phyloP scores from a whole-genome alignment of 2,113 vertebrate species.

The Pleuronectes platessa region DNA sequence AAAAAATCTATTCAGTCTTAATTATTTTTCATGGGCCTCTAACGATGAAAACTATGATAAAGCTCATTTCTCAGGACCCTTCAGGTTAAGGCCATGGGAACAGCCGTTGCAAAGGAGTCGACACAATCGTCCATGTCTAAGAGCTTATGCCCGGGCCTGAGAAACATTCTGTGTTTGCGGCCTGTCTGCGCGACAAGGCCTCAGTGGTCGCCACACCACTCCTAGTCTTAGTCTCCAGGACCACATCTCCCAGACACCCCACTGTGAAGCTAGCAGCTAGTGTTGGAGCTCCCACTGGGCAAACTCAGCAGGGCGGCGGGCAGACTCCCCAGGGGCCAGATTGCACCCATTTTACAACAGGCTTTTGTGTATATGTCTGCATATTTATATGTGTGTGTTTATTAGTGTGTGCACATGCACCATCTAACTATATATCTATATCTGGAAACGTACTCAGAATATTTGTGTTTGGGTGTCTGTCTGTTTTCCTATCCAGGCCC shows the following conservation, averaged over 20 bases:
- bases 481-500: slow-evolving; percentile 22
- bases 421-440: slow-evolving; percentile 17
- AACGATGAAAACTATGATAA: slow-evolving; percentile 66
- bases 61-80: slow-evolving; percentile 77
- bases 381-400: slow-evolving; percentile 24
- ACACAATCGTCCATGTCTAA: slow-evolving; percentile 72
- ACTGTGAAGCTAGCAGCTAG: slow-evolving; percentile 64
- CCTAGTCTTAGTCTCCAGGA: slow-evolving; percentile 61
- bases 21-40: slow-evolving; percentile 51
- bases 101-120: slow-evolving; percentile 45
- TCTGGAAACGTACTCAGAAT: slow-evolving; percentile 22
- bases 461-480: slow-evolving; percentile 15
- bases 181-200: slow-evolving; percentile 65
- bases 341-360: slow-evolving; percentile 64
- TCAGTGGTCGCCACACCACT: slow-evolving; percentile 70
- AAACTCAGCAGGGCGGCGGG: slow-evolving; percentile 66
- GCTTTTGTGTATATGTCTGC: slow-evolving; percentile 57
- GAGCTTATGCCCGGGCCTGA: slow-evolving; percentile 52
- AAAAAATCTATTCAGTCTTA: slow-evolving; percentile 34
- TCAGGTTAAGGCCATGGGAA: slow-evolving; percentile 76
- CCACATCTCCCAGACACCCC: slow-evolving; percentile 71
- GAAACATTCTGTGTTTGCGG: slow-evolving; percentile 55
- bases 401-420: background rate
- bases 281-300: slow-evolving; percentile 73
- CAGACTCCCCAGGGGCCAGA: slow-evolving; percentile 54